Evolutionary conservation across 2,797 vertebrate species (phyloP).

Genomic region (Siniperca scherzeri): DNA sequence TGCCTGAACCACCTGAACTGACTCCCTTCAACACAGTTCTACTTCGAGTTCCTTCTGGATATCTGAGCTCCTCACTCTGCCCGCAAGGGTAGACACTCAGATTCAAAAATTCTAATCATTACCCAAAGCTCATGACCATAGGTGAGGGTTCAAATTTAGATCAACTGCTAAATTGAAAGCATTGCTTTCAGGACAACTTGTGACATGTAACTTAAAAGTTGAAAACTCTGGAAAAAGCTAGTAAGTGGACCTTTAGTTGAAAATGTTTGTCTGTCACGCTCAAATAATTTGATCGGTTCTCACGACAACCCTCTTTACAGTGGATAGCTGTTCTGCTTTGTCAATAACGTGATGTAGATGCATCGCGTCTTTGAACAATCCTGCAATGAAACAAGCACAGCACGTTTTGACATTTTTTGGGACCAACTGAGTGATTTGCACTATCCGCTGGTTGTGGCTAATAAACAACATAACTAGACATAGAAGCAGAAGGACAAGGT

Average conservation of each 20-base stretch:
- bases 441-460: background rate
- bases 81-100: background rate
- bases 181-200: background rate
- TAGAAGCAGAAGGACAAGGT: background rate
- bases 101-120: background rate
- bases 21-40: background rate
- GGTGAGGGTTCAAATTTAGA: background rate
- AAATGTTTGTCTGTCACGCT: background rate
- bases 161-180: background rate
- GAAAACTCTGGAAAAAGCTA: background rate
- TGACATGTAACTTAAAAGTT: background rate
- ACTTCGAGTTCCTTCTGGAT: too few species aligned
- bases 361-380: background rate
- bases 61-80: background rate
- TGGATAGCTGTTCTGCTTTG: too few species aligned
- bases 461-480: constrained; percentile 9
- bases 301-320: background rate
- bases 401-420: constrained; percentile 7
- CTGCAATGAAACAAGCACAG: background rate
- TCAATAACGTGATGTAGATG: too few species aligned
- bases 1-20: background rate
- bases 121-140: background rate
- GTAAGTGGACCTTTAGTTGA: background rate
- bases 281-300: background rate
- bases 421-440: background rate